Percentiles rank a stretch among this genome's conserved stretches.
These are phyloP conservation scores for Cyphomyrus plagiostoma DNA, from an alignment of 2,113 vertebrate genomes.

Conservation along the genomic window DNA sequence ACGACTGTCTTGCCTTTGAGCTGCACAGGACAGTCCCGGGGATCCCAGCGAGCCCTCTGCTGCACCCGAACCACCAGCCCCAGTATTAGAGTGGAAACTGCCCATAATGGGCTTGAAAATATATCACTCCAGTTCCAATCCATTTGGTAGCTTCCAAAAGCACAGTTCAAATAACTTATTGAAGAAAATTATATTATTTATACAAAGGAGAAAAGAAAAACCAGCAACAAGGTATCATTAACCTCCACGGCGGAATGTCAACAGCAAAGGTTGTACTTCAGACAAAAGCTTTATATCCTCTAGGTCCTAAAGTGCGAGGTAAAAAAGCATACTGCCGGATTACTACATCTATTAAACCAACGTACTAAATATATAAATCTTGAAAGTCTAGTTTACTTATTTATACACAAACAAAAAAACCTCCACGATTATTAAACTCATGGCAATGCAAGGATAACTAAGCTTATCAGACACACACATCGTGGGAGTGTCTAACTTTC, in stretches of 20 bases:
- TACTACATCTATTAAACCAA: not conserved
- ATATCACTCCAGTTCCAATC: slow-evolving; percentile 25
- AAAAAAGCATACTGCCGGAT: not conserved
- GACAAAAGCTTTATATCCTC: not conserved
- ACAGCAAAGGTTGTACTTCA: not conserved
- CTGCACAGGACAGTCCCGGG: slow-evolving; percentile 48
- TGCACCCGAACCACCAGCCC: slow-evolving; percentile 44
- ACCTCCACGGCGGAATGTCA: not conserved
- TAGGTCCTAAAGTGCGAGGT: not conserved
- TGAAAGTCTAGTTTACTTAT: not conserved
- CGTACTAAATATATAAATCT: not conserved
- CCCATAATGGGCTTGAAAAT: slow-evolving; percentile 54
- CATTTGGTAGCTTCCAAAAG: slow-evolving; percentile 34
- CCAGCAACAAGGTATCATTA: not conserved
- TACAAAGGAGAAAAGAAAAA: not conserved
- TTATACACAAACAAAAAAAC: not conserved
- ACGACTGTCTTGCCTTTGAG: slow-evolving; percentile 72
- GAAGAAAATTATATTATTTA: not conserved
- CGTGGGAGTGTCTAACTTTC: not conserved
- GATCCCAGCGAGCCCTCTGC: slow-evolving; percentile 54
- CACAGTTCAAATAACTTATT: not conserved
- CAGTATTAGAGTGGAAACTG: slow-evolving; percentile 39
- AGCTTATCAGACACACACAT: not conserved
- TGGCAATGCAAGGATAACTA: not conserved
- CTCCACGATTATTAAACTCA: not conserved